These are phyloP conservation scores for Passer domesticus DNA, from an alignment of 2,113 vertebrate genomes.

Conservation along the genomic window DNA sequence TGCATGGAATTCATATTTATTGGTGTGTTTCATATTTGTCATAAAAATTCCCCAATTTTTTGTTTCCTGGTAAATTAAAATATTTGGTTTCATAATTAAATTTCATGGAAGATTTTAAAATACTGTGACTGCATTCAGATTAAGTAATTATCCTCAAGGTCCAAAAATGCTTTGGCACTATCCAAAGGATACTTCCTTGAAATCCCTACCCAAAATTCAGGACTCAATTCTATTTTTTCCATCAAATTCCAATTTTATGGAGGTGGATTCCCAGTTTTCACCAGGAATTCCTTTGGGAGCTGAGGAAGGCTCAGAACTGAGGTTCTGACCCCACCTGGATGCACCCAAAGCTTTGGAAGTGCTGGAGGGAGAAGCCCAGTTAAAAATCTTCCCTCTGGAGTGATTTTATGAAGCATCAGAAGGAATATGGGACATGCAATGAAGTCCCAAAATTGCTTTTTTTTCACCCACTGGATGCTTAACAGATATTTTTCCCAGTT, in stretches of 20 bases:
- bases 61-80: neutral
- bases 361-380: neutral
- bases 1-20: accelerated
- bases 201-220: neutral
- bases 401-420: neutral
- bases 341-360: neutral
- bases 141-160: neutral
- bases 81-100: neutral
- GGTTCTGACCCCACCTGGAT: neutral
- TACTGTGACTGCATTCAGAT: neutral
- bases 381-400: neutral
- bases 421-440: neutral
- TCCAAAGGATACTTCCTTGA: accelerated
- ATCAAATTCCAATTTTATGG: neutral
- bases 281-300: neutral
- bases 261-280: neutral
- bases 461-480: neutral
- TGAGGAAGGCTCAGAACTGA: neutral
- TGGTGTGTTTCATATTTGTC: accelerated
- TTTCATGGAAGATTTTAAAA: neutral
- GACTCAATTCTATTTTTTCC: neutral
- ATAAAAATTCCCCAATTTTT: accelerated
- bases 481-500: neutral
- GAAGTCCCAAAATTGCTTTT: neutral
- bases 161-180: neutral